Percentiles rank a stretch among this genome's conserved stretches.
Evolutionary conservation across 2,888 invertebrate genomes (phyloP).

Genomic region (Epinotia bilunana): DNA sequence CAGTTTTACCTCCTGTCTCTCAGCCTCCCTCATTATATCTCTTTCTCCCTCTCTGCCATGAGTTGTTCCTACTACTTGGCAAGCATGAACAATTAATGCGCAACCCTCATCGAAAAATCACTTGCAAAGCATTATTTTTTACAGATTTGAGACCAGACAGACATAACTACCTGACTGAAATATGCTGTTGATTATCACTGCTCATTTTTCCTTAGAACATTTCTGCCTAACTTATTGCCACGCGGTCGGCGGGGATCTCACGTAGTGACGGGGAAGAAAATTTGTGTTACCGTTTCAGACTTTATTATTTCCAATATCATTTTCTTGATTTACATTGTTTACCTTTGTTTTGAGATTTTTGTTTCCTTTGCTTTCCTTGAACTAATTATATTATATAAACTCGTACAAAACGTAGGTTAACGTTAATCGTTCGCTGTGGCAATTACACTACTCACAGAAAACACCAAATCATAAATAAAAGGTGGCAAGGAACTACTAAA

Average conservation of each 20-base stretch:
- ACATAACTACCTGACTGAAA: too few relatives aligned
- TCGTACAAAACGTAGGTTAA: too few relatives aligned
- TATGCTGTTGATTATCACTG: background rate
- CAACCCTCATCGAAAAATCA: too few relatives aligned
- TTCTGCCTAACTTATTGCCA: too few relatives aligned
- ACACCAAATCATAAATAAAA: slow-evolving; percentile 9
- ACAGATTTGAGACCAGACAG: too few relatives aligned
- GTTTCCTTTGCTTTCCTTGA: background rate
- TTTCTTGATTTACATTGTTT: slow-evolving; percentile 36
- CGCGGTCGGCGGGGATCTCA: slow-evolving; percentile 15
- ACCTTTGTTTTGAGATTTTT: slow-evolving; percentile 1
- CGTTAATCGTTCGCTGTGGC: too few relatives aligned
- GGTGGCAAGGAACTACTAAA: slow-evolving; percentile 23
- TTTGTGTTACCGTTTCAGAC: slow-evolving; percentile 33
- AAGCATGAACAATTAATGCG: too few relatives aligned
- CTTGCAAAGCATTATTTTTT: too few relatives aligned
- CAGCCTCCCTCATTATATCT: too few relatives aligned
- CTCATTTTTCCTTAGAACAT: background rate
- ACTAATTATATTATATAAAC: too few relatives aligned
- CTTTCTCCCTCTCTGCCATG: background rate
- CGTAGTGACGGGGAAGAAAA: slow-evolving; percentile 30
- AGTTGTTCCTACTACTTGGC: background rate
- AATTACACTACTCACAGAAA: background rate
- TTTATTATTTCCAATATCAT: slow-evolving; percentile 38
- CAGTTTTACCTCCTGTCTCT: background rate